Evolutionary conservation across 2,888 invertebrate genomes (phyloP), one percentile per base, ranked within the genome.

Genomic region (Tetragonisca angustula): DNA sequence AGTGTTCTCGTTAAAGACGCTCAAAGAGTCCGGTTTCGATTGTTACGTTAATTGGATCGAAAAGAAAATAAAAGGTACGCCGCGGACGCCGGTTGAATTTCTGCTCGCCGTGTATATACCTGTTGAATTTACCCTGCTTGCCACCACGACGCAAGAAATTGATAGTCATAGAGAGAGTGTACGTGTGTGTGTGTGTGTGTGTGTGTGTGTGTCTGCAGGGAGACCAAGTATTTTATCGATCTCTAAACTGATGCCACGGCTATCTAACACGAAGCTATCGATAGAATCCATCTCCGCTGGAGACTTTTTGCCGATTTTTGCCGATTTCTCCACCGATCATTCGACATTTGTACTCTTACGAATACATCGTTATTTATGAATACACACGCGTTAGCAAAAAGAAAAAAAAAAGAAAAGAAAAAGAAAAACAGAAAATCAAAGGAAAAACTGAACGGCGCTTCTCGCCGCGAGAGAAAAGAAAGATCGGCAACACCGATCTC

Each of bases 161-260:
- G 64, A 80, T 64, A 75, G 73, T 75, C 62, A 27, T 9, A 54
- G 32, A 9, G 59, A 49, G 65, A 2, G 36, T 36, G 6, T 36
- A 36, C 6, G 6, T 36, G 27, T 76, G n/a, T 27, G 56, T 32
- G n/a, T 24, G 49, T 56, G n/a, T 52, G 19, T 56, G 11, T 54
- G 56, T 56, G 56, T n/a, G 21, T 56, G 6, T 56, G 13, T 56
- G n/a, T 56, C 4, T 56, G 15, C 21, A n/a, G 52, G 32, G 77
- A 49, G 64, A 70, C 27, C 62, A 67, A 64, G 73, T 64, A 67
- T 74, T 85, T 79, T 80, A 81, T 87, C 82, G 85, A 68, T 76
- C 83, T 79, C 75, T 68, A 61, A 69, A 21, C 43, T 49, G 65
- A 75, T 79, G 81, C 84, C 84, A 78, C 72, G 78, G 83, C 59